Evolutionary conservation across 2,888 invertebrate genomes (phyloP).

Genomic region (Stegana nigrithorax): DNA sequence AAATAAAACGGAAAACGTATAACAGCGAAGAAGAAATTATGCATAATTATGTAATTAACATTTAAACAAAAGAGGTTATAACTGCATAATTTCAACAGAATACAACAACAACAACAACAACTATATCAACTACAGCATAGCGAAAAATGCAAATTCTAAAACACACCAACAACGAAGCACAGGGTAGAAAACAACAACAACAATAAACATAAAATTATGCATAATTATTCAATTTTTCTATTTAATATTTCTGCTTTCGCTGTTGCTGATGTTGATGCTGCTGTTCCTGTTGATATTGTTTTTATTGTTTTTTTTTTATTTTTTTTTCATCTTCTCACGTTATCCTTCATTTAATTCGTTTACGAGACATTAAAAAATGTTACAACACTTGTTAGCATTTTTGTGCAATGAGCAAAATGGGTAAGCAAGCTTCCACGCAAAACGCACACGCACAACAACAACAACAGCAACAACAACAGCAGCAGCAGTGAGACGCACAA

Average conservation of each 20-base stretch:
- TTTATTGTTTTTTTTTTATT: too few relatives aligned
- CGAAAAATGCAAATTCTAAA: slow-evolving; percentile 32
- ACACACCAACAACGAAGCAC: too few relatives aligned
- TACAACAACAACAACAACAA: slow-evolving; percentile 10
- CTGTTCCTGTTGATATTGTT: too few relatives aligned
- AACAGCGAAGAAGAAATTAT: slow-evolving; percentile 42
- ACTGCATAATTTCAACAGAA: slow-evolving; percentile 40
- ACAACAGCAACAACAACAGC: too few relatives aligned
- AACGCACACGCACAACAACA: too few relatives aligned
- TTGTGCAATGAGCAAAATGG: slow-evolving; percentile 11
- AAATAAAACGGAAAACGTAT: not conserved
- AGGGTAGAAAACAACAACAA: slow-evolving; percentile 21
- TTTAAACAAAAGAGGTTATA: slow-evolving; percentile 62
- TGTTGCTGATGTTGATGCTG: too few relatives aligned
- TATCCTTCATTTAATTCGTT: not conserved
- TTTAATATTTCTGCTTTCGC: too few relatives aligned
- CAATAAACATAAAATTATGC: too few relatives aligned
- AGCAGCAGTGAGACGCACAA: not conserved
- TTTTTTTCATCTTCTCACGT: not conserved
- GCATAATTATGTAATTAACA: slow-evolving; percentile 66
- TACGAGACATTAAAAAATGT: not conserved
- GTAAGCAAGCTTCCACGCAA: too few relatives aligned
- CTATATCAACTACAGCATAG: too few relatives aligned
- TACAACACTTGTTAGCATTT: slow-evolving; percentile 5
- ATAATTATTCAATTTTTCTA: slow-evolving; percentile 10